Base-by-base conservation (phyloP, 1,140 invertebrate genomes). In the Heterodera schachtii region DNA sequence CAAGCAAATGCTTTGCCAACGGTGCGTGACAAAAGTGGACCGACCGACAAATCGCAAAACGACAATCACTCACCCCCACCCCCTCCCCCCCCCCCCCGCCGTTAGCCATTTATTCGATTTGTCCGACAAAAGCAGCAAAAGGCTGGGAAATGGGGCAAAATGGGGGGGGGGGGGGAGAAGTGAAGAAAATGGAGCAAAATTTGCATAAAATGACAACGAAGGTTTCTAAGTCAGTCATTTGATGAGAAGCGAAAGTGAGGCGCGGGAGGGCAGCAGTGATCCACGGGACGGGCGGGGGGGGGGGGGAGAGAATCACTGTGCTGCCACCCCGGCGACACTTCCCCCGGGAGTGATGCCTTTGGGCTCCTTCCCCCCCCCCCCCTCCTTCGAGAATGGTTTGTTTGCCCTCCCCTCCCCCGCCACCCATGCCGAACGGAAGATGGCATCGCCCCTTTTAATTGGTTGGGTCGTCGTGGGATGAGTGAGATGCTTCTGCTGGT, bases 161-260 rank as follows among this genome's bases (percentile, higher is more conserved):
- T 13, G 57, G 57, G 16, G 13, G 57, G 57, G 57, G 57, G 9
- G 11, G 5, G 57, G 13, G 9, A 31, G 9, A 74, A 11, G 73
- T 47, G n/a, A 41, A 73, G n/a, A 31, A 73, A 74, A 43, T 74
- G 31, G 57, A 21, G 46, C n/a, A 44, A 74, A 74, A 74, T 49
- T 74, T 74, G 52, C 46, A 74, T 49, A 74, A 74, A 41, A 6
- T 41, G 19, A 47, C 49, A 46, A 44, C 9, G 60, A 75, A 13
- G 43, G 43, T 8, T 11, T 13, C 41, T 8, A 44, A 21, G 41
- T 74, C 21, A 21, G 13, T 8, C n/a, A 74, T 52, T 52, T 52
- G 6, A 52, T 52, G 49, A 41, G 31, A 31, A 49, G 46, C 49
- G 44, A 75, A 46, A 3, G 41, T 57, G 8, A 46, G 47, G 46